These are phyloP conservation scores for Laticauda colubrina DNA, from an alignment of 2,113 vertebrate genomes.

Conservation along the genomic window DNA sequence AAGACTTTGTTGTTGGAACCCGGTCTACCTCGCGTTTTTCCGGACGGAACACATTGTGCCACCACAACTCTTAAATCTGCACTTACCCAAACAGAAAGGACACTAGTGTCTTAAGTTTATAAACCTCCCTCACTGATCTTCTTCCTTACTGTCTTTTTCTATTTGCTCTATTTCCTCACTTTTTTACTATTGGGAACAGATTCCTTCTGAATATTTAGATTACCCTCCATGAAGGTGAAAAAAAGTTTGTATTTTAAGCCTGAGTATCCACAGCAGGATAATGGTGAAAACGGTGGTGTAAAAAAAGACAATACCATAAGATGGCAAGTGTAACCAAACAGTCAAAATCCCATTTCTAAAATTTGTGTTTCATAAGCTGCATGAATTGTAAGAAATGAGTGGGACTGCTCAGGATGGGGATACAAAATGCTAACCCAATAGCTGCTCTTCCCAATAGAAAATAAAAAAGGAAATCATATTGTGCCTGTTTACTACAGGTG, in stretches of 20 bases:
- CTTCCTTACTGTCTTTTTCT: not conserved
- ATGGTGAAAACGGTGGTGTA: not conserved
- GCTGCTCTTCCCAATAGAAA: not conserved
- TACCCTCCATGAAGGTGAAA: not conserved
- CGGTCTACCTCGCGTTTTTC: no score
- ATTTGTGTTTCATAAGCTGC: not conserved
- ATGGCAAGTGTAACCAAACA: not conserved
- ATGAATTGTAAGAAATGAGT: not conserved
- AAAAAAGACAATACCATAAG: not conserved
- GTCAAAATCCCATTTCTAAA: not conserved
- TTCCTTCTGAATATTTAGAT: not conserved
- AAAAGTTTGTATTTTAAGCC: not conserved
- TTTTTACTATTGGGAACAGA: not conserved
- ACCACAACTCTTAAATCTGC: not conserved
- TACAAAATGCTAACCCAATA: not conserved
- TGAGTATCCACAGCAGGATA: not conserved
- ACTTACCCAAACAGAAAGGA: not conserved
- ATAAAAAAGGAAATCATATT: not conserved
- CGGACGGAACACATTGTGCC: no score
- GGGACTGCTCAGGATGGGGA: not conserved
- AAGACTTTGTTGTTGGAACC: no score
- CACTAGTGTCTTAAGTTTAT: not conserved
- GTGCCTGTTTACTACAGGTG: not conserved
- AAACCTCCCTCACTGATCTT: not conserved
- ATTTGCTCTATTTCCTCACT: not conserved